phyloP scores from a whole-genome alignment of 2,113 vertebrate species.

The Ranitomeya imitator region DNA sequence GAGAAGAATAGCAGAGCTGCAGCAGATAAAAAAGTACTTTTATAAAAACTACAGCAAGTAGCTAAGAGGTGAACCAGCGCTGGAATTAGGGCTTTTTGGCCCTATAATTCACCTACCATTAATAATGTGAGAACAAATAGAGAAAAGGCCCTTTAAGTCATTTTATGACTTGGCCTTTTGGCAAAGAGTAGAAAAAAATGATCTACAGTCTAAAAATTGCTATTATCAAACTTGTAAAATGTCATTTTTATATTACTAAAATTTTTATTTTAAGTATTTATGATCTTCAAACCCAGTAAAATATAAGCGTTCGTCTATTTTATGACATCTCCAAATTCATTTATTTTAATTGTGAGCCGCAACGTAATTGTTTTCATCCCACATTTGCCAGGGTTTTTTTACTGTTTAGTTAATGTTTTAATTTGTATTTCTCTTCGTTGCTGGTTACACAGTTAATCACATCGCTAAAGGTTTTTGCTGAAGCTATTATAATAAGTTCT shows the following conservation, averaged over 20 bases:
- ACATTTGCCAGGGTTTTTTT: neutral
- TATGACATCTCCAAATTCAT: slow-evolving; percentile 23
- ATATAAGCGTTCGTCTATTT: slow-evolving; percentile 1
- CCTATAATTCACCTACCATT: neutral
- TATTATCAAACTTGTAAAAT: neutral
- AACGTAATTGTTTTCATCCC: slow-evolving; percentile 27
- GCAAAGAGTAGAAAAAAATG: neutral
- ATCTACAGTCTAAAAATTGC: neutral
- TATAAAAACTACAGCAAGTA: too few relatives aligned
- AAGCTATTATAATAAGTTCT: slow-evolving; percentile 39
- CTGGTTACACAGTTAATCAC: slow-evolving; percentile 32
- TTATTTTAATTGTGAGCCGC: slow-evolving; percentile 14
- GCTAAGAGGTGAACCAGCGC: too few relatives aligned
- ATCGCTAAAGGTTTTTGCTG: slow-evolving; percentile 15
- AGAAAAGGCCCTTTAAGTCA: neutral
- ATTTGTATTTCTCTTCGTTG: slow-evolving; percentile 34
- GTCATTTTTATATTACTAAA: neutral
- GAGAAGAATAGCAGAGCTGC: too few relatives aligned
- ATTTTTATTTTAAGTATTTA: slow-evolving; percentile 22
- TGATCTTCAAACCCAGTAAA: neutral
- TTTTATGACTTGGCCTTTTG: neutral
- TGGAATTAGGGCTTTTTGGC: too few relatives aligned
- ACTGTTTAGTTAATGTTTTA: slow-evolving; percentile 44
- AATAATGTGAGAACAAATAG: neutral
- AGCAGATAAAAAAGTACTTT: too few relatives aligned